Base-by-base conservation (phyloP, 2,113 vertebrate genomes). In the Lagenorhynchus albirostris region DNA sequence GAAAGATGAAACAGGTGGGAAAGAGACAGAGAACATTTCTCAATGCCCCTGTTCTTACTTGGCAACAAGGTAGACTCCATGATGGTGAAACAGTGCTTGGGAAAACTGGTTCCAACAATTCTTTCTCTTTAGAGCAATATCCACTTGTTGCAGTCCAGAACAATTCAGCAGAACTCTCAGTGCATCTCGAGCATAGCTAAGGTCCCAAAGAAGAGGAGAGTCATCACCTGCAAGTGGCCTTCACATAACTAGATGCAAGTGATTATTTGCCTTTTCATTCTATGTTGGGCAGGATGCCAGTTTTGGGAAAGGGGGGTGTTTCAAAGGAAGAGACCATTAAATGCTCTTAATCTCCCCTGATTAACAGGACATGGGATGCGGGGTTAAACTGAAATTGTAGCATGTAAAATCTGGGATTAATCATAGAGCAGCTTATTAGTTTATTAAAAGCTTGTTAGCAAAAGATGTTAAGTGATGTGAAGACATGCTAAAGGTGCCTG, bases 111-210 rank as follows among this genome's bases (percentile, higher is more conserved):
- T 33, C 97, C 98, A 98, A 67, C 82, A 98, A 4, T 86, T 88
- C 47, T 41, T 91, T 14, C 6, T 71, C 5, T 89, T 36, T 14
- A 98, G 95, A 38, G 41, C 53, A 21, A 0, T 0, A 5, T 96
- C 71, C 29, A 98, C 97, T 8, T 94, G 10, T 17, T 96, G 74
- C 13, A 98, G 90, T 44, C 97, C 98, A 17, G 98, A 98, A 36
- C 79, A 97, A 23, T 84, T 94, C 36, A 98, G 94, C 36, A 98
- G 96, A 76, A 25, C 44, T 58, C 94, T 73, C 62, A 98, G 96
- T 29, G 96, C 97, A 0, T 97, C 90, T 68, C 3, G 77, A 36
- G 97, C 94, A 21, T 91, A 98, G 41, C 97, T 97, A 84, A 33
- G 65, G 55, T 4, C 44, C 85, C 63, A 80, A 14, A 95, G 25